A percentile compares a stretch with the other conserved stretches of the same genome.
Evolutionary conservation across 1,140 invertebrate species (phyloP).

Genomic region (Drosophila takahashii): DNA sequence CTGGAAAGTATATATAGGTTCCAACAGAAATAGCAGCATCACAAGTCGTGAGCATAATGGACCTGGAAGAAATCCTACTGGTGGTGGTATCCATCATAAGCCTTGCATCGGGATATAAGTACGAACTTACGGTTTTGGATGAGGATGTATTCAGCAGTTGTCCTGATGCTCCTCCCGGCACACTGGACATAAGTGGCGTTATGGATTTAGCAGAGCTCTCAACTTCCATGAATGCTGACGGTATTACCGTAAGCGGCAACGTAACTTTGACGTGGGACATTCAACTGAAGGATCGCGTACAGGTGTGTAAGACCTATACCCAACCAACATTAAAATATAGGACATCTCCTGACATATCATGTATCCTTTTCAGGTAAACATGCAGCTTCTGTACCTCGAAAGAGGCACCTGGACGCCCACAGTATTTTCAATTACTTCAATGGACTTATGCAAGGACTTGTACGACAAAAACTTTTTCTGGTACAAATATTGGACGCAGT

Average conservation of each 20-base stretch:
- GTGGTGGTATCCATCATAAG: background rate
- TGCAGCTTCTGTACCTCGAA: background rate
- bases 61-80: background rate
- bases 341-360: too few relatives aligned
- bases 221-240: background rate
- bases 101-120: background rate
- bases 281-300: conserved; percentile 7
- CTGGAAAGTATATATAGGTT: too few relatives aligned
- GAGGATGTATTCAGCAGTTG: conserved; percentile 4
- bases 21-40: too few relatives aligned
- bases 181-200: background rate
- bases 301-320: background rate
- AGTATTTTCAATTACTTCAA: background rate
- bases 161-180: conserved; percentile 1
- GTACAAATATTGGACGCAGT: conserved; percentile 10
- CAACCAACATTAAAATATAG: too few relatives aligned
- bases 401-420: conserved; percentile 24
- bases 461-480: conserved; percentile 29
- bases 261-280: background rate
- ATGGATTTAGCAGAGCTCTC: background rate
- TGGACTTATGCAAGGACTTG: conserved; percentile 12
- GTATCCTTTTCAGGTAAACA: too few relatives aligned
- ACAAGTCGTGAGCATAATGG: background rate
- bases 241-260: background rate
- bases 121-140: conserved; percentile 7